phyloP scores from a whole-genome alignment of 2,888 invertebrate genomes.

The Acanthacorydalis orientalis region DNA sequence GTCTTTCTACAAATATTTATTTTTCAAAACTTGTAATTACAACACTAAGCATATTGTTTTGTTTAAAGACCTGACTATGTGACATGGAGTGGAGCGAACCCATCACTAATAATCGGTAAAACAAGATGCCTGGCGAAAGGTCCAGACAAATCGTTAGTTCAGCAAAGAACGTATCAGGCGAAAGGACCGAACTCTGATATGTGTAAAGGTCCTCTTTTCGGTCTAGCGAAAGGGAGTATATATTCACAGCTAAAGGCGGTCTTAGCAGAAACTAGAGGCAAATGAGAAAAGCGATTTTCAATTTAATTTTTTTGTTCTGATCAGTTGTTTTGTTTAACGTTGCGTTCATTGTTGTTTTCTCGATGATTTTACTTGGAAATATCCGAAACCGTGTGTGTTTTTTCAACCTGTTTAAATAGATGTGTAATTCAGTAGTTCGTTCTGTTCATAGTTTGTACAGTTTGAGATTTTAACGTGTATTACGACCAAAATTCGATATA shows the following conservation, averaged over 20 bases:
- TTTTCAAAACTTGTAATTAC: not conserved
- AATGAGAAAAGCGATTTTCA: constrained; percentile 20
- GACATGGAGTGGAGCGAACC: constrained; percentile 69
- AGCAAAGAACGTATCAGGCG: constrained; percentile 30
- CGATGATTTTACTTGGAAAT: too few relatives aligned
- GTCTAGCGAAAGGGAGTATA: constrained; percentile 62
- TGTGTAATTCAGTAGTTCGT: too few relatives aligned
- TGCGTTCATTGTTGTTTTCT: too few relatives aligned
- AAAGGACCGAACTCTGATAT: constrained; percentile 48
- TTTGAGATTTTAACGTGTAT: too few relatives aligned
- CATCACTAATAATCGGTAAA: constrained; percentile 35
- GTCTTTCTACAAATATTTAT: too few relatives aligned
- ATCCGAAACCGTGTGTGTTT: too few relatives aligned
- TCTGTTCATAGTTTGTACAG: too few relatives aligned
- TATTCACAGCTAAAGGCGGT: constrained; percentile 45
- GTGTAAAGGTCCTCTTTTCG: constrained; percentile 53
- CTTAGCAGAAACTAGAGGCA: constrained; percentile 30
- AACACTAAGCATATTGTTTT: not conserved
- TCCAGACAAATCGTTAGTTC: constrained; percentile 31
- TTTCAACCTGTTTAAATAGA: too few relatives aligned
- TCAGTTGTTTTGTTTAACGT: too few relatives aligned
- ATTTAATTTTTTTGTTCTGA: not conserved
- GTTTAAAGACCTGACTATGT: constrained; percentile 40
- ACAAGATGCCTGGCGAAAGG: constrained; percentile 31
- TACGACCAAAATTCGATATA: too few relatives aligned